Conservation (phyloP, 2,888 invertebrate species). For the Leptothorax acervorum region DNA sequence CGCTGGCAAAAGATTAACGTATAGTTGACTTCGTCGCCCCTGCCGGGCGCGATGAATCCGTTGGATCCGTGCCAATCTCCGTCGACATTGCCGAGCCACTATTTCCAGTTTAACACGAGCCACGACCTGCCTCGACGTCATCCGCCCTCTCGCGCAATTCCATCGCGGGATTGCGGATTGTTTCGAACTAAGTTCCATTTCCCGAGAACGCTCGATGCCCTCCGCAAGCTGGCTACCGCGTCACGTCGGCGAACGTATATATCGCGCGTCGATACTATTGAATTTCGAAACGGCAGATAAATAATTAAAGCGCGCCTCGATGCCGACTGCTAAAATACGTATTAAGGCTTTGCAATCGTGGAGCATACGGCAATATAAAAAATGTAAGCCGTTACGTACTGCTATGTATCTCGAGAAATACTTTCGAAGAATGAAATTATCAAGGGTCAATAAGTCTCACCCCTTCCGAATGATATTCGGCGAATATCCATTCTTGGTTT, state of each 20-base stretch:
- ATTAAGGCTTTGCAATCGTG: constrained; percentile 4
- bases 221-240: constrained; percentile 8
- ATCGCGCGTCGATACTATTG: constrained; percentile 30
- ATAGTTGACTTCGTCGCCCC: constrained; percentile 48
- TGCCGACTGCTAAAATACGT: constrained; percentile 21
- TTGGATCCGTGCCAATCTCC: constrained; percentile 59
- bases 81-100: constrained; percentile 36
- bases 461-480: no score
- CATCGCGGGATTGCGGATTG: constrained; percentile 46
- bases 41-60: constrained; percentile 46
- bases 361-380: neutral
- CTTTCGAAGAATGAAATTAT: neutral
- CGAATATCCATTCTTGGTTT: neutral
- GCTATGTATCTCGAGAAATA: neutral
- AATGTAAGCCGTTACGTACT: neutral
- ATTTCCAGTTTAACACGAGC: constrained; percentile 43
- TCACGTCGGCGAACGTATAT: neutral
- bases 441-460: neutral
- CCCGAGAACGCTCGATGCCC: constrained; percentile 33
- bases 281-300: constrained; percentile 40
- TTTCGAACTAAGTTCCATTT: constrained; percentile 54
- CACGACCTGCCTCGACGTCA: constrained; percentile 10
- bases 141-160: constrained; percentile 31
- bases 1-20: constrained; percentile 51
- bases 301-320: constrained; percentile 32